Conservation (phyloP, 2,797 vertebrate genomes). For the Ctenochaetus hawaiiensis region DNA sequence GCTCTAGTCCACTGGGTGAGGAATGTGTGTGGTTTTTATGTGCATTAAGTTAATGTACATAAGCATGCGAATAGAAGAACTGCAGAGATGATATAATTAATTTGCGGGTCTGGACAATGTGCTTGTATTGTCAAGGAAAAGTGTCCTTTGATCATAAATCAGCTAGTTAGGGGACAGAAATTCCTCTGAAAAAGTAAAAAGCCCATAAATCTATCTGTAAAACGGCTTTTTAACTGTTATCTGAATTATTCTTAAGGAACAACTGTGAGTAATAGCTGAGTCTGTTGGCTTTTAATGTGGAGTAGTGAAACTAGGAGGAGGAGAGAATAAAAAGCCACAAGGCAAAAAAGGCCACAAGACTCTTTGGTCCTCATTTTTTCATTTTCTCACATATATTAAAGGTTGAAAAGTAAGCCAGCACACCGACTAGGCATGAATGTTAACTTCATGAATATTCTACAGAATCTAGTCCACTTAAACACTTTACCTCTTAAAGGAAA, state of each 20-base stretch:
- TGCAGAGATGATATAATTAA: constrained; percentile 1
- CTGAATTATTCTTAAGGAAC: constrained; percentile 52
- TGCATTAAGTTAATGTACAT: constrained; percentile 39
- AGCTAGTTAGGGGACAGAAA: background rate
- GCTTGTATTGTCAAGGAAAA: background rate
- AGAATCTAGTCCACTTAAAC: constrained; percentile 39
- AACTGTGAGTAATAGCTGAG: constrained; percentile 43
- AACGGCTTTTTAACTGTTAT: constrained; percentile 41
- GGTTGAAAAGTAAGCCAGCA: constrained; percentile 63
- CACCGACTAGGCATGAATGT: constrained; percentile 55
- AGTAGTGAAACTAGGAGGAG: constrained; percentile 54
- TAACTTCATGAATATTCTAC: constrained; percentile 65
- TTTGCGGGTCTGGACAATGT: constrained; percentile 5
- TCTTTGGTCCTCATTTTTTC: constrained; percentile 42
- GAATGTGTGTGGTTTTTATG: constrained; percentile 41
- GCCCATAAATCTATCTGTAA: constrained; percentile 6
- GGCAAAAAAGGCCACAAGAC: constrained; percentile 65
- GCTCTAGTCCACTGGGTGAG: constrained; percentile 51
- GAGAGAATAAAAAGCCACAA: constrained; percentile 49
- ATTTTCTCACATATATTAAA: constrained; percentile 64
- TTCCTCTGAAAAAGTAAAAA: constrained; percentile 18
- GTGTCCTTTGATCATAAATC: background rate
- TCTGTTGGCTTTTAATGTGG: constrained; percentile 60
- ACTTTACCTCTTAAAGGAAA: constrained; percentile 16
- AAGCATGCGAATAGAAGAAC: constrained; percentile 28